Evolutionary conservation across 1,140 invertebrate genomes (phyloP).

Genomic region (Tetramorium alpestre): DNA sequence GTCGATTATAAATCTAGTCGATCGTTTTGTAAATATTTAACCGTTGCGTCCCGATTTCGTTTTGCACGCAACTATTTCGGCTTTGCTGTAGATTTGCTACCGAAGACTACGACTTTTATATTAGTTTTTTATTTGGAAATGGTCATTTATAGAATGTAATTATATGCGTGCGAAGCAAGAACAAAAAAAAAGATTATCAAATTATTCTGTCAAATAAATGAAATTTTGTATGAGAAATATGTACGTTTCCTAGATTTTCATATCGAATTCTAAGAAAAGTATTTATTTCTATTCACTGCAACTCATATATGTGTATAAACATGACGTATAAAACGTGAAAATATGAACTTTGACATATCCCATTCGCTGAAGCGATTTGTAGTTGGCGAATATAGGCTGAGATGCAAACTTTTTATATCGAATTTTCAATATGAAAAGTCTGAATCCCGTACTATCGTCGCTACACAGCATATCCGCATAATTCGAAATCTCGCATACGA

Average conservation of each 20-base stretch:
- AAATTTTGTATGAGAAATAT: background rate
- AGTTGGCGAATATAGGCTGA: background rate
- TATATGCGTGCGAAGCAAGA: background rate
- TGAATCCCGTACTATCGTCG: background rate
- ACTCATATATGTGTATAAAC: background rate
- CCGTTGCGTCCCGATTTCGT: background rate
- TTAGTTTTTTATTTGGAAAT: background rate
- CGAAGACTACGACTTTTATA: background rate
- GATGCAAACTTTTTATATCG: slow-evolving; percentile 19
- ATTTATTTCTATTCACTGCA: background rate
- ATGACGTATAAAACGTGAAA: background rate
- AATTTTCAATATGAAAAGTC: slow-evolving; percentile 22
- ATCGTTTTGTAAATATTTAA: slow-evolving; percentile 55
- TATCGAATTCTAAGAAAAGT: background rate
- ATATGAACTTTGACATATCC: background rate
- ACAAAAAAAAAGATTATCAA: background rate
- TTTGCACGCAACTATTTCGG: background rate
- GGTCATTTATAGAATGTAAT: background rate
- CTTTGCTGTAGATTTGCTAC: background rate
- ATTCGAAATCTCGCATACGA: slow-evolving; percentile 29
- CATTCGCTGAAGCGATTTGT: slow-evolving; percentile 7
- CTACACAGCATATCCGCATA: slow-evolving; percentile 34
- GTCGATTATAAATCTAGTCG: slow-evolving; percentile 22
- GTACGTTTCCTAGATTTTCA: background rate
- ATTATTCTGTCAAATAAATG: background rate